phyloP scores from a whole-genome alignment of 2,113 vertebrate species.

The Ammospiza caudacuta region DNA sequence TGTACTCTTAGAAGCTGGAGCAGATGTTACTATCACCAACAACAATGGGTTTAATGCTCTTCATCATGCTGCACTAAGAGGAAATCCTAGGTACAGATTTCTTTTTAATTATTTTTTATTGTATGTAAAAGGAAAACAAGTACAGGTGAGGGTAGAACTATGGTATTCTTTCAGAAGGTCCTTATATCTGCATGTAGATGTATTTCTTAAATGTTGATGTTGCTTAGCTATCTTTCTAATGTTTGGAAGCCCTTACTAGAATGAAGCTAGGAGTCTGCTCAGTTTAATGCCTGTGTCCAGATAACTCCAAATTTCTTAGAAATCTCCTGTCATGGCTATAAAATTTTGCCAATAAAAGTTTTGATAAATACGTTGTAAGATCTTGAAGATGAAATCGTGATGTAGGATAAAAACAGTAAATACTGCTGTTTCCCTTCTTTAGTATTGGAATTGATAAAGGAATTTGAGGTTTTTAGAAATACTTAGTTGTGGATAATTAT shows the following conservation, averaged over 20 bases:
- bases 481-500: background rate
- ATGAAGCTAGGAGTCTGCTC: background rate
- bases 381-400: background rate
- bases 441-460: background rate
- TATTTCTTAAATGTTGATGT: background rate
- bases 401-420: background rate
- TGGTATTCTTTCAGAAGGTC: background rate
- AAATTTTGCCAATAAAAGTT: background rate
- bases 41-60: conserved; percentile 98
- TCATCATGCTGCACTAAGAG: conserved; percentile 94
- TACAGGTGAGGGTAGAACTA: background rate
- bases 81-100: conserved; percentile 91
- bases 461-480: background rate
- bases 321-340: background rate
- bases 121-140: background rate
- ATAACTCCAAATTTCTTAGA: background rate
- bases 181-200: background rate
- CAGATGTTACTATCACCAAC: conserved; percentile 98
- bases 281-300: background rate
- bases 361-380: background rate
- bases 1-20: conserved; percentile 93
- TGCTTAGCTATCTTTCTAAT: background rate
- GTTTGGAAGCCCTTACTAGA: background rate
- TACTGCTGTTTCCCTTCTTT: background rate
- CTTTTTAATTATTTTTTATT: background rate